Base-by-base conservation (phyloP, 2,113 vertebrate genomes). In the Jaculus jaculus region DNA sequence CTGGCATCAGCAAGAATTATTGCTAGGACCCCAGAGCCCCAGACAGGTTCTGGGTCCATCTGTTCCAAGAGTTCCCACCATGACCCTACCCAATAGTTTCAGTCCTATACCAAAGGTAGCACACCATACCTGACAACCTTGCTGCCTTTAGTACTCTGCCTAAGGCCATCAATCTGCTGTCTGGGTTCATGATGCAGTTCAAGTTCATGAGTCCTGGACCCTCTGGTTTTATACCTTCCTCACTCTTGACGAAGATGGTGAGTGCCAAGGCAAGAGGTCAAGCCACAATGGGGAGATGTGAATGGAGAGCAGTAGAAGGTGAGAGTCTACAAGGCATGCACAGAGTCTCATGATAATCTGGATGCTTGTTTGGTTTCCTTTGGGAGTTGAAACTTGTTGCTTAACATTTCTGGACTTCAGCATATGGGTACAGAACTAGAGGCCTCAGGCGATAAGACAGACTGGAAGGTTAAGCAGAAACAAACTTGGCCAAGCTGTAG, bases 181-280 rank as follows among this genome's bases (percentile, higher is more conserved):
- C 87, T 16, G 84, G 91, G 1, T 88, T 74, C 3, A 75, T 42
- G 18, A n/a, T 86, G 60, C 93, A 93, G 42, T 79, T 34, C 60
- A 69, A 90, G 34, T 97, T 93, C 3, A 17, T 95, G 79, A 97
- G 88, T 97, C 96, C 60, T 92, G 96, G 66, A 94, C 90, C 97
- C 3, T 95, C 94, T 0, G 68, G 90, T 24, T 84, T 97, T 96
- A 95, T 83, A 95, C 87, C 42, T 91, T 97, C 71, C 51, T 97
- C 68, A 74, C 79, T 18, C 75, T 75, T 54, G 58, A 74, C 9
- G 63, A 89, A 81, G 81, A 96, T 28, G 96, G 94, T 97, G 83
- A 72, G 91, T 84, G 18, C 24, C 71, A 78, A 3, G 37, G 47
- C 34, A 47, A 47, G 42, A 47, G 42, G 42, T 9, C 7, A 75